phyloP scores from a whole-genome alignment of 2,113 vertebrate genomes.

The Rhombomys opimus region DNA sequence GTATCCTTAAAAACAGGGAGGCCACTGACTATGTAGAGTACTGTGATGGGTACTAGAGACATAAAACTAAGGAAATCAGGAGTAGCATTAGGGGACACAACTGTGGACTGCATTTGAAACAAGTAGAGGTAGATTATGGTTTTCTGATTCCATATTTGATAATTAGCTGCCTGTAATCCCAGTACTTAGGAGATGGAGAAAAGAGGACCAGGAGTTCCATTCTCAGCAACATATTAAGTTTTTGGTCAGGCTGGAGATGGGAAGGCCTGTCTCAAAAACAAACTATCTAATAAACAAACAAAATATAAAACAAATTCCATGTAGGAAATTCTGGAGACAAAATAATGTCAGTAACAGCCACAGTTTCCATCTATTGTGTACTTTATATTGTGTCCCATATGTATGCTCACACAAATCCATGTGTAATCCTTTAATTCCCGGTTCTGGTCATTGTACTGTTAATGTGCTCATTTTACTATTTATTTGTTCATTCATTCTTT shows the following conservation, averaged over 20 bases:
- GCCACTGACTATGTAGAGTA: too few relatives aligned
- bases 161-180: background rate
- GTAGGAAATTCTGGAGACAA: conserved; percentile 24
- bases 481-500: background rate
- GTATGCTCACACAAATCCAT: background rate
- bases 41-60: background rate
- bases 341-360: background rate
- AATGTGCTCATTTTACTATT: conserved; percentile 10
- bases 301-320: background rate
- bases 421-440: background rate
- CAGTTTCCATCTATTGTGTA: background rate
- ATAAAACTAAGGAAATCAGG: too few relatives aligned
- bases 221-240: background rate
- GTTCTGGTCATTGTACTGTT: background rate
- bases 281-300: background rate
- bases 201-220: background rate
- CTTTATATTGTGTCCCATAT: background rate
- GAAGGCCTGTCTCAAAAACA: background rate
- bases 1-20: background rate
- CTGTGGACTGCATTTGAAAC: too few relatives aligned
- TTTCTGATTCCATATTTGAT: background rate
- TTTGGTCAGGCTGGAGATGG: background rate
- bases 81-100: too few relatives aligned
- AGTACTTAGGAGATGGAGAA: background rate
- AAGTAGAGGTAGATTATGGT: too few relatives aligned